phyloP scores from a whole-genome alignment of 2,888 invertebrate species.

The Napeogenes sylphis region DNA sequence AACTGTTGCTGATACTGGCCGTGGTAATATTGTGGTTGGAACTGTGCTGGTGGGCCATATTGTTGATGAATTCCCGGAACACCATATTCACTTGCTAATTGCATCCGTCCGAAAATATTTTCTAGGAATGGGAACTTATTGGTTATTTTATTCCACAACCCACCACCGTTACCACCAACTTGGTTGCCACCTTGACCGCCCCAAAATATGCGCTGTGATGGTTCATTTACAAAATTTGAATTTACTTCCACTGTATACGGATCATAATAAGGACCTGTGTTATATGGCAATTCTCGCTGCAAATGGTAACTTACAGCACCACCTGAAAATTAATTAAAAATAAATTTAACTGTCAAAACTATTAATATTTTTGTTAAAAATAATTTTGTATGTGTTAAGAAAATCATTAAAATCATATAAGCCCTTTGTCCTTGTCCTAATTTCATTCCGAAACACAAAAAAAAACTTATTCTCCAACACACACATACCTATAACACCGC shows the following conservation, averaged over 20 bases:
- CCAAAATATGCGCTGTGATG: slow-evolving; percentile 67
- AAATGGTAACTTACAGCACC: slow-evolving; percentile 58
- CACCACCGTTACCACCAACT: slow-evolving; percentile 69
- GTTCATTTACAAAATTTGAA: slow-evolving; percentile 51
- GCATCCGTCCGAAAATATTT: slow-evolving; percentile 67
- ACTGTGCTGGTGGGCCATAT: slow-evolving; percentile 27
- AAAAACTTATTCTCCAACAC: not conserved
- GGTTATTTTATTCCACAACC: slow-evolving; percentile 62
- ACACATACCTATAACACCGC: slow-evolving; percentile 66
- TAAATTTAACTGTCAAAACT: not conserved
- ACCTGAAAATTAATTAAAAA: slow-evolving; percentile 43
- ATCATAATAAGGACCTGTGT: slow-evolving; percentile 52
- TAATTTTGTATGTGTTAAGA: not conserved
- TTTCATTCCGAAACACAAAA: not conserved
- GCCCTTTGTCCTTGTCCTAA: no score
- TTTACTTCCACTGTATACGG: slow-evolving; percentile 51
- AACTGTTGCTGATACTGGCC: slow-evolving; percentile 9
- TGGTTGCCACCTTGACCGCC: slow-evolving; percentile 63
- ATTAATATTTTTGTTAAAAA: not conserved
- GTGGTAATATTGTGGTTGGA: slow-evolving; percentile 33
- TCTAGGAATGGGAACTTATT: slow-evolving; percentile 69
- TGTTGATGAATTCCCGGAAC: slow-evolving; percentile 38
- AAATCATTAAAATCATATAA: not conserved
- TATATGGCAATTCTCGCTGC: slow-evolving; percentile 59
- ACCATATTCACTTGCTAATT: slow-evolving; percentile 54